phyloP scores from a whole-genome alignment of 1,140 invertebrate species.

The Nasonia giraulti region DNA sequence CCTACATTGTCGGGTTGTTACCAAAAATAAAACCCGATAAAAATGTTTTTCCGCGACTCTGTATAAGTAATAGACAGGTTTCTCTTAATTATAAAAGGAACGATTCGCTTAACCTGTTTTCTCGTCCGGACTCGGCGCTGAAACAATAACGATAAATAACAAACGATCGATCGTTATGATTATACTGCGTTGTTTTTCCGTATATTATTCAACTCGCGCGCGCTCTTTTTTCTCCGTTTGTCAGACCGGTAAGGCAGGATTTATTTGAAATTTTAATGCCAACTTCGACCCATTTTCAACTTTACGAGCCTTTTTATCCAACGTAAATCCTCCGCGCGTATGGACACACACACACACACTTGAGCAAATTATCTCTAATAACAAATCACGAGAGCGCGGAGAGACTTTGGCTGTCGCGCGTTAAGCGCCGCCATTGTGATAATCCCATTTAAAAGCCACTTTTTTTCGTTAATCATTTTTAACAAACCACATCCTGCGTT shows the following conservation, averaged over 20 bases:
- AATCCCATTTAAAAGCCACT: neutral
- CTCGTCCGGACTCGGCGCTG: neutral
- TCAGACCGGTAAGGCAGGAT: neutral
- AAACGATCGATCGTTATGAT: neutral
- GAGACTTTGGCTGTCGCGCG: neutral
- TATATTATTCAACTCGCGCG: neutral
- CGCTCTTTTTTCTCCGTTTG: neutral
- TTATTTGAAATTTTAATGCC: conserved; percentile 12
- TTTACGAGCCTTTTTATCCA: conserved; percentile 29
- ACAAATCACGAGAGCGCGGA: neutral
- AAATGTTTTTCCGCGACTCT: too few relatives aligned
- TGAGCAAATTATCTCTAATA: conserved; percentile 21
- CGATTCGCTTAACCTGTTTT: neutral
- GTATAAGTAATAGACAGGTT: neutral
- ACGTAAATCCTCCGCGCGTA: neutral
- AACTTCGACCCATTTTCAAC: conserved; percentile 15
- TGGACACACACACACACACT: neutral
- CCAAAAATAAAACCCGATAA: too few relatives aligned
- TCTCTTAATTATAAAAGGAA: neutral
- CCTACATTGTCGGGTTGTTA: too few relatives aligned
- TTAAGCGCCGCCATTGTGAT: too few relatives aligned
- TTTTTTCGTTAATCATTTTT: neutral
- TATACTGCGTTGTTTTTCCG: neutral
- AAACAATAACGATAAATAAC: neutral
- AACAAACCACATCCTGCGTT: conserved; percentile 5